phyloP scores from a whole-genome alignment of 2,113 vertebrate genomes.

The Cygnus atratus region DNA sequence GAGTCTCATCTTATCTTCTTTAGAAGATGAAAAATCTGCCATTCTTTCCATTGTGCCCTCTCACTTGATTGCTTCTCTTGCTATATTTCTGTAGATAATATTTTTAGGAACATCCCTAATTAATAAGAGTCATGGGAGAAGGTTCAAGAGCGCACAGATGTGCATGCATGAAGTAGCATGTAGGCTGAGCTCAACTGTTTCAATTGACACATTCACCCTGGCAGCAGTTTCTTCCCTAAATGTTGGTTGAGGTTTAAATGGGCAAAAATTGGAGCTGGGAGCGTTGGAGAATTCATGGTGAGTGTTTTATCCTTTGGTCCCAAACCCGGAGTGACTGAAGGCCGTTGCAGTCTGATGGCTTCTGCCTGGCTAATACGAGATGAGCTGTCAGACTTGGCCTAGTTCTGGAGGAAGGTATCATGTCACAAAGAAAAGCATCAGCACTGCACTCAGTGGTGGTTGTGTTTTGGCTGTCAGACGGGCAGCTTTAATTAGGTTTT shows the following conservation, averaged over 20 bases:
- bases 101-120: not conserved
- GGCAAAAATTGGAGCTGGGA: not conserved
- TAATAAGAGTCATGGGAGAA: not conserved
- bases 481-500: slow-evolving; percentile 37
- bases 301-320: not conserved
- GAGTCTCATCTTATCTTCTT: not conserved
- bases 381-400: slow-evolving; percentile 49
- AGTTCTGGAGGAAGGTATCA: not conserved
- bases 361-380: not conserved
- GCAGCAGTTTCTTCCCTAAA: not conserved
- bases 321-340: not conserved
- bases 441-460: accelerated
- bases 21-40: not conserved
- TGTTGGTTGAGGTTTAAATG: not conserved
- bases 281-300: accelerated
- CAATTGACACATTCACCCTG: accelerated
- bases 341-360: not conserved
- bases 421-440: not conserved
- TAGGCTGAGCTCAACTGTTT: not conserved
- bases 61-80: not conserved
- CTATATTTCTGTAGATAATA: accelerated
- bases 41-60: not conserved
- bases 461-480: not conserved
- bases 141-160: not conserved
- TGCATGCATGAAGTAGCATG: not conserved